Conservation (phyloP, 1,140 invertebrate species). For the Leucophenga varia region DNA sequence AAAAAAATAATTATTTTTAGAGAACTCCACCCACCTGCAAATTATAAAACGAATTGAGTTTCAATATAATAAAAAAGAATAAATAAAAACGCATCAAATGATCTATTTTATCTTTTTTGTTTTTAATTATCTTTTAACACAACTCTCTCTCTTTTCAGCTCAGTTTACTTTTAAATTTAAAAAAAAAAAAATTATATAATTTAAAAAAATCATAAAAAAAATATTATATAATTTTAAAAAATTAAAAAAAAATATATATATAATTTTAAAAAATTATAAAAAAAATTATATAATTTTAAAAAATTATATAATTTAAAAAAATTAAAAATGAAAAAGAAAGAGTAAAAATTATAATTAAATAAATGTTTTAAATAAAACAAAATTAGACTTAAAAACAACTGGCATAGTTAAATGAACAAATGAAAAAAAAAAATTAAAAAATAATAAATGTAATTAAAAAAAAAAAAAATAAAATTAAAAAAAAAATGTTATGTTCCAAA, state of each 20-base stretch:
- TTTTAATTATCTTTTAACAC: too few species aligned
- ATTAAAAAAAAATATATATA: neutral
- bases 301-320: neutral
- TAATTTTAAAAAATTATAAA: neutral
- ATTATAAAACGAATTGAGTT: too few species aligned
- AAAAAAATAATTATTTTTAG: too few species aligned
- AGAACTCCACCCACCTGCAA: too few species aligned
- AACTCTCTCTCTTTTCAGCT: too few species aligned
- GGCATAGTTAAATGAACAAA: conserved; percentile 15
- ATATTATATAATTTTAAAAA: neutral
- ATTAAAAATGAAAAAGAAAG: neutral
- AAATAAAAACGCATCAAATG: too few species aligned
- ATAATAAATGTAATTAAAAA: conserved; percentile 28
- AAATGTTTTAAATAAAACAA: neutral
- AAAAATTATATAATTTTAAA: neutral
- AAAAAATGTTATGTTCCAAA: conserved; percentile 31
- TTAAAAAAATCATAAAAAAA: neutral
- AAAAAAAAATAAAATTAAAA: conserved; percentile 1
- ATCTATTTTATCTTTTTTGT: too few species aligned
- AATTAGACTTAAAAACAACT: neutral
- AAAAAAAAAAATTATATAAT: neutral
- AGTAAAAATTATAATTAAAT: neutral
- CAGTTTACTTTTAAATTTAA: too few species aligned
- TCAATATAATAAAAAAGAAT: too few species aligned
- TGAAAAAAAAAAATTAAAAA: conserved; percentile 3